phyloP scores from a whole-genome alignment of 2,888 invertebrate genomes.

The Dynastes tityus region DNA sequence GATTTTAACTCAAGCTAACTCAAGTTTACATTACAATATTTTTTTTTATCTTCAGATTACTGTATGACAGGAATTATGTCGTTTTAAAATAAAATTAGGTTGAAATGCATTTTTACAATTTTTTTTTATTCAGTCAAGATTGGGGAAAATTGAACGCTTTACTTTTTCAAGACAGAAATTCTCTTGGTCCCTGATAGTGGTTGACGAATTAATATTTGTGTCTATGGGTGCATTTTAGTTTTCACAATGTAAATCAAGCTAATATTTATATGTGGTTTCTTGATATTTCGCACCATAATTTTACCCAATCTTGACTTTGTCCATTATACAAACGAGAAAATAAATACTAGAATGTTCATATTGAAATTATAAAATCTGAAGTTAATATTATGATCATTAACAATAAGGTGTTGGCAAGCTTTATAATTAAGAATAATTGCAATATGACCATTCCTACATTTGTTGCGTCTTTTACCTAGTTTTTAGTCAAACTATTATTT shows the following conservation, averaged over 20 bases:
- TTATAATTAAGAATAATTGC: not conserved
- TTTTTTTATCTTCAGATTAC: constrained; percentile 7
- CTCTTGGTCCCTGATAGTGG: no score
- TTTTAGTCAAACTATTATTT: no score
- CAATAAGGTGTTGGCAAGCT: not conserved
- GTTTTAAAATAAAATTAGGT: not conserved
- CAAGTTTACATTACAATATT: not conserved
- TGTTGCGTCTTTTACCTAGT: no score
- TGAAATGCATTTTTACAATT: constrained; percentile 5
- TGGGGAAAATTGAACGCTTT: not conserved
- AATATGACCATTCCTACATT: not conserved
- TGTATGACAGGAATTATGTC: constrained; percentile 32
- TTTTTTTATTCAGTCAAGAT: constrained; percentile 1
- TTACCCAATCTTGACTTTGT: constrained; percentile 3
- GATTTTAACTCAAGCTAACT: constrained; percentile 39
- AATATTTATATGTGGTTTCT: no score
- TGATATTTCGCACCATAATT: no score
- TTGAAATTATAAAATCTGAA: not conserved
- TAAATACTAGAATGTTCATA: constrained; percentile 13
- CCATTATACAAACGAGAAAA: constrained; percentile 2
- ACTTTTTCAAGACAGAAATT: no score
- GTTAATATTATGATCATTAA: no score
- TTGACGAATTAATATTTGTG: no score
- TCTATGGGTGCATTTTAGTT: no score
- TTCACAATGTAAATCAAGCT: no score